Evolutionary conservation across 1,140 invertebrate genomes (phyloP), one percentile per base, ranked within the genome.

Genomic region (Euura saliciscinereae): DNA sequence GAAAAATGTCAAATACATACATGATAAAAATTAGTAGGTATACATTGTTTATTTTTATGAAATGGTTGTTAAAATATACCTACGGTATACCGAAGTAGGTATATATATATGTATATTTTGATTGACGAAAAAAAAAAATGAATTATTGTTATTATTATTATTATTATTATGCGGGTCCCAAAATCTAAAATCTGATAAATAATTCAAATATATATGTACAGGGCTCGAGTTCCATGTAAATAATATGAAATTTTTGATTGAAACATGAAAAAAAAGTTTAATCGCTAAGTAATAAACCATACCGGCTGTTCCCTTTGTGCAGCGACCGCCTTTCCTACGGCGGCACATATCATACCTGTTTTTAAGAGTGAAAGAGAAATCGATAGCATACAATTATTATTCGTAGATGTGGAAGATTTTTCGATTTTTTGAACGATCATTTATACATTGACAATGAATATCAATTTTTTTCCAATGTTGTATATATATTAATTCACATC

Each of bases 311-410:
- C 96, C 95, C 91, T 96, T 96, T 88, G 95, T 97, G 91, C 96
- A 97, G 90, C 95, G 93, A 87, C 95, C 95, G 89, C 95, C 95
- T 91, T 96, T 97, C 87, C 95, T 92, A 89, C 95, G 92, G 85
- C 95, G 93, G 91, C 96, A 97, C 95, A 97, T 96, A 93, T 97
- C 96, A 90, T 96, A 97, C 94, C 96, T 97, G 94, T 90, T 88
- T 84, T 80, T 83, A 78, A 84, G 79, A 83, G 87, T 86, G 85
- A 77, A 85, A 28, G 28, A 28, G 86, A 86, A 86, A 84, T 87
- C 79, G 80, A 81, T 75, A 85, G 78, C 82, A 85, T 86, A 81
- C 86, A 85, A 84, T 85, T 77, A 81, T 82, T 74, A 78, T 28
- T 28, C 28, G 28, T 28, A 28, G 28, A 28, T 28, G 28, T 28